These are phyloP conservation scores for Sericinus montela DNA, from an alignment of 2,888 invertebrate genomes.

Conservation along the genomic window DNA sequence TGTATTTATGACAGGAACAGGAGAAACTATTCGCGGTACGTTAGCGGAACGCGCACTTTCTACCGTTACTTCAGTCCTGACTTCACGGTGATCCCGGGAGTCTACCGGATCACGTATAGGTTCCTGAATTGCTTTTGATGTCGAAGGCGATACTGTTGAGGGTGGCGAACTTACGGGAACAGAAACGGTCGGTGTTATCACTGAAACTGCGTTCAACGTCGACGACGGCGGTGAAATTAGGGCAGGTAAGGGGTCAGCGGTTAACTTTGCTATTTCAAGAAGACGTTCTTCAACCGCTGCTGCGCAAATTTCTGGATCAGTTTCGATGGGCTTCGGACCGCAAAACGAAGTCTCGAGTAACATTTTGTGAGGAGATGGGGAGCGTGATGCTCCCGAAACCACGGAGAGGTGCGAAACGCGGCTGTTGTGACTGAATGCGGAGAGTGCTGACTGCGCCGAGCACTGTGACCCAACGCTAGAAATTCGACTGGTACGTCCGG, in stretches of 20 bases:
- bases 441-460: conserved; percentile 76
- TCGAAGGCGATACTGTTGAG: conserved; percentile 18
- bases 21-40: conserved; percentile 26
- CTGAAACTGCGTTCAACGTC: conserved; percentile 16
- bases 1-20: conserved; percentile 21
- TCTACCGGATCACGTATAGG: conserved; percentile 31
- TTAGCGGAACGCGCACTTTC: conserved; percentile 35
- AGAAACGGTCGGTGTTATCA: conserved; percentile 10
- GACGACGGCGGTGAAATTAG: conserved; percentile 15
- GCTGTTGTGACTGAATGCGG: conserved; percentile 49
- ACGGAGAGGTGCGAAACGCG: conserved; percentile 63
- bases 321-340: conserved; percentile 86
- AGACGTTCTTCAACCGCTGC: conserved; percentile 69
- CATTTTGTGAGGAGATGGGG: conserved; percentile 95
- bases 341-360: conserved; percentile 94
- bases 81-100: conserved; percentile 54
- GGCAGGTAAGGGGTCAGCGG: conserved; percentile 17
- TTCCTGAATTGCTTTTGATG: background rate
- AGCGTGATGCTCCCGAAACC: conserved; percentile 81
- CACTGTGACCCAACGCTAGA: conserved; percentile 91
- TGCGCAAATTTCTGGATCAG: conserved; percentile 67
- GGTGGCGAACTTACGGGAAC: conserved; percentile 11
- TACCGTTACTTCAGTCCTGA: conserved; percentile 58
- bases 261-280: conserved; percentile 59
- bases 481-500: conserved; percentile 89